Evolutionary conservation across 2,113 vertebrate species (phyloP), one percentile per base, ranked within the genome.

Genomic region (Anser brachyrhynchus): DNA sequence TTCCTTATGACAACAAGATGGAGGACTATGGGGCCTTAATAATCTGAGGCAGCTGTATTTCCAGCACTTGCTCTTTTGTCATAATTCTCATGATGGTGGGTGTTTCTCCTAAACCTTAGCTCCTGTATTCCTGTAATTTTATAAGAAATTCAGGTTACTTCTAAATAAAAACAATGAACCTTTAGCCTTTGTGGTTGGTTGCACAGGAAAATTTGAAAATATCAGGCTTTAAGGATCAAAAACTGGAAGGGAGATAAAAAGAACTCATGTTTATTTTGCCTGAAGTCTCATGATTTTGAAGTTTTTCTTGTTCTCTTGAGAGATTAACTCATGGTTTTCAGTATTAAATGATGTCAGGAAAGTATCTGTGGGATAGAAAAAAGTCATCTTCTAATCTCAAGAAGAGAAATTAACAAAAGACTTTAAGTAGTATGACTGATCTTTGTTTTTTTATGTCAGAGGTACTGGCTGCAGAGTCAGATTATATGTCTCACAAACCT

Each of bases 251-350:
- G 21, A 92, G 71, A 41, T 62, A 70, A 82, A 85, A 92, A 66
- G 7, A 66, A 26, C 3, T 73, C 2, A 5, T 37, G 23, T 55
- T 92, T 87, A 22, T 91, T 92, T 78, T 87, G 29, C n/a, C 46
- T 91, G 29, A 87, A 89, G 12, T 51, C 29, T 64, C 28, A 28
- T 66, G 8, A 73, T 84, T 92, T 96, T 92, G 17, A 92, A 92
- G 29, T 10, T 66, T 13, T 61, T 84, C 52, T 54, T 92, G 11
- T 17, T 67, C 8, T 78, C 66, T 67, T 44, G 29, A 87, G 28
- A 89, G 59, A 10, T 3, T 86, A 10, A 69, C 18, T 88, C 7
- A 37, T 55, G 17, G 16, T 77, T 57, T 83, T 74, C 46, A 57
- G 13, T 80, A 46, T 25, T 78, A 78, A 52, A 26, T 41, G 3